Evolutionary conservation across 2,888 invertebrate genomes (phyloP).

Genomic region (Melanostoma scalare): DNA sequence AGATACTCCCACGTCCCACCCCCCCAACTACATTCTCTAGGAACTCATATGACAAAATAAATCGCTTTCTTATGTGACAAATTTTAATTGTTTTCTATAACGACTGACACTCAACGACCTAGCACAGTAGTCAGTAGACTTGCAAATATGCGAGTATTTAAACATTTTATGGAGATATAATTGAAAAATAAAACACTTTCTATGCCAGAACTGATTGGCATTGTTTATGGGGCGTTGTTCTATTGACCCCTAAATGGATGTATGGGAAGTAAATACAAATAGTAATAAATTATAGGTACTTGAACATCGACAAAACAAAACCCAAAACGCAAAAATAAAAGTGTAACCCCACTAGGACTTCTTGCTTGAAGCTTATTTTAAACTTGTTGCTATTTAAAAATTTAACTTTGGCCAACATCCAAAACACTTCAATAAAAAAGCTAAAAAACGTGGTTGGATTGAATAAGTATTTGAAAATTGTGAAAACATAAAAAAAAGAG

Average conservation of each 20-base stretch:
- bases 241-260: not conserved
- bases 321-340: no score
- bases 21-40: no score
- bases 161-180: no score
- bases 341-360: conserved; percentile 25
- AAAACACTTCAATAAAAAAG: conserved; percentile 38
- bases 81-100: no score
- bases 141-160: no score
- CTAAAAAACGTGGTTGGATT: conserved; percentile 52
- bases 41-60: no score
- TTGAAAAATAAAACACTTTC: not conserved
- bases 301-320: not conserved
- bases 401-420: conserved; percentile 46
- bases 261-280: not conserved
- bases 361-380: conserved; percentile 7
- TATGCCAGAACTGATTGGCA: not conserved
- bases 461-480: conserved; percentile 35
- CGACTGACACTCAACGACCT: no score
- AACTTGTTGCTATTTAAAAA: conserved; percentile 6
- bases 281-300: no score
- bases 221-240: conserved; percentile 1
- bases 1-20: no score
- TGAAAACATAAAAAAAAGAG: conserved; percentile 19
- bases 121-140: no score
- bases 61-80: no score